Conservation (phyloP, 1,140 invertebrate genomes). For the Cepaea nemoralis region DNA sequence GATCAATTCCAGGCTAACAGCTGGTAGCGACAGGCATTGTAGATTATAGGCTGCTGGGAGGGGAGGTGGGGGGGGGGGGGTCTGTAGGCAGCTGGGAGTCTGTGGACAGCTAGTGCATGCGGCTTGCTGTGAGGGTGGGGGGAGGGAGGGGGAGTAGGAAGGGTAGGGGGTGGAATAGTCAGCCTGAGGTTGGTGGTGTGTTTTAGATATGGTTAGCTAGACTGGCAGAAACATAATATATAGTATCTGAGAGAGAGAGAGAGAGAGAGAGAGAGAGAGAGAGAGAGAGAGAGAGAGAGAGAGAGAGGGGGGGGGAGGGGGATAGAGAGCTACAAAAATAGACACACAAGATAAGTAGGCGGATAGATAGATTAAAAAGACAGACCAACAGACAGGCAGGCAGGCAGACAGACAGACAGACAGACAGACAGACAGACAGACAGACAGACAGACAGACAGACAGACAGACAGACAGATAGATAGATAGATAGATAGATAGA, state of each 20-base stretch:
- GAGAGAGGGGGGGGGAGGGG: background rate
- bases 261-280: slow-evolving; percentile 18
- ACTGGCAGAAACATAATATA: background rate
- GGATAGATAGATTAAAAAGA: background rate
- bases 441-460: slow-evolving; percentile 21
- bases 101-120: too few species aligned
- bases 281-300: slow-evolving; percentile 15
- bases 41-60: too few species aligned
- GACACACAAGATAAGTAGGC: background rate
- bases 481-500: slow-evolving; percentile 28
- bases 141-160: too few species aligned
- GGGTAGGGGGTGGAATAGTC: too few species aligned
- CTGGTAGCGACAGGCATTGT: too few species aligned
- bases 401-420: slow-evolving; percentile 13
- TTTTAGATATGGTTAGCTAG: background rate
- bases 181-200: too few species aligned
- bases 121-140: too few species aligned
- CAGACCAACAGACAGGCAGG: background rate
- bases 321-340: background rate
- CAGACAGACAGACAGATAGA: slow-evolving; percentile 23
- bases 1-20: too few species aligned
- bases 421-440: slow-evolving; percentile 23
- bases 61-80: too few species aligned
- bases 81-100: too few species aligned
- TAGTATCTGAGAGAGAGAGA: background rate